Base-by-base conservation (phyloP, 2,797 vertebrate species). In the Bradypodion ventrale region DNA sequence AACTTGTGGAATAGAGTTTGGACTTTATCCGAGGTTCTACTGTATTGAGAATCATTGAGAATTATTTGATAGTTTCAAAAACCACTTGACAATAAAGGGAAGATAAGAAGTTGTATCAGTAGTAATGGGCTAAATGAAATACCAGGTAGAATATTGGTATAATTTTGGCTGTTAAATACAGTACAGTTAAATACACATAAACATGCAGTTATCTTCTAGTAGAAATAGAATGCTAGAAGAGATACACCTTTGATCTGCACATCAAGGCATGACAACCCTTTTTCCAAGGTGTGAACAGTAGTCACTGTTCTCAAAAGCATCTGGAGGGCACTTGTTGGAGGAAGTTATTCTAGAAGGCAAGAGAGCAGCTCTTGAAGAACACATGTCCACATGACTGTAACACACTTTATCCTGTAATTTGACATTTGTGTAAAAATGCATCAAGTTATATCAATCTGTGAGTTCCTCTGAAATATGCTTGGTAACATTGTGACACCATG, bases 191-290 rank as follows among this genome's bases (percentile, higher is more conserved):
- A 15, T 5, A 19, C n/a, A 69, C 49, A 42, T 25, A 85, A n/a
- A 42, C 44, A 68, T 85, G 77, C 85, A 27, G 42, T n/a, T n/a
- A n/a, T n/a, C 63, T n/a, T 74, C 72, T 69, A 37, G 19, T 80
- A 62, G n/a, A 69, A 80, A 66, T 63, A 84, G 37, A 85, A 68
- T 74, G 13, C 37, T 80, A 60, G 23, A 80, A 80, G 59, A 75
- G 63, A 85, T 75, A 72, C 37, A 29, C n/a, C n/a, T 80, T 80
- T 80, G 72, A 75, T 80, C 42, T 80, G 78, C 32, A 68, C 15
- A 85, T 37, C 62, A 75, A 75, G 49, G n/a, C 49, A 80, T 42
- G 62, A 74, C 42, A 35, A 60, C 69, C 60, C 63, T 40, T 65
- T 60, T 19, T 69, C 35, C 35, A 3, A 7, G 35, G 5, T 69